These are phyloP conservation scores for Onychomys leucogaster DNA, from an alignment of 2,797 vertebrate genomes.

Conservation along the genomic window DNA sequence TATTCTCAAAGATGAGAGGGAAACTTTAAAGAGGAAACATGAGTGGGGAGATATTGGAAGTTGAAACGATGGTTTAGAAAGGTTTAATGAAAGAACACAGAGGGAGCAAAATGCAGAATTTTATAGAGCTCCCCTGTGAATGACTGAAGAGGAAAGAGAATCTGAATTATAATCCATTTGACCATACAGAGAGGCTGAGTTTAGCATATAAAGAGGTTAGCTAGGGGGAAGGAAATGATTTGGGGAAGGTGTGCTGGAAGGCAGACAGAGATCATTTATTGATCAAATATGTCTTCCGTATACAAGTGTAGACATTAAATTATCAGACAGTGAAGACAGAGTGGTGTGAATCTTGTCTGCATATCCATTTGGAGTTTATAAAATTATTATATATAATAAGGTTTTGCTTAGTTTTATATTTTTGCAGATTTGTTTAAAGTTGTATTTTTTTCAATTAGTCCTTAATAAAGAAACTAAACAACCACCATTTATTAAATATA, in stretches of 20 bases:
- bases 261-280: conserved; percentile 22
- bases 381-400: not conserved
- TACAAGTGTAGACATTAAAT: conserved; percentile 13
- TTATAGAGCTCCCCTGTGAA: not conserved
- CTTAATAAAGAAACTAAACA: conserved; percentile 47
- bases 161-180: conserved; percentile 24
- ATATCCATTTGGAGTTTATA: conserved; percentile 30
- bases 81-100: not conserved
- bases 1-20: conserved; percentile 38
- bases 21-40: conserved; percentile 24
- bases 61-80: not conserved
- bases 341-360: conserved; percentile 2
- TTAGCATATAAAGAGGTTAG: conserved; percentile 17
- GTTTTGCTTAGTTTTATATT: conserved; percentile 34
- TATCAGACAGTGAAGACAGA: not conserved
- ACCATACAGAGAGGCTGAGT: not conserved
- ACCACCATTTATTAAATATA: conserved; percentile 6
- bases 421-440: not conserved
- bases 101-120: not conserved
- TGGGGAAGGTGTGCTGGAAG: not conserved
- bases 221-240: not conserved
- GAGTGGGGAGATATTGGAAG: not conserved
- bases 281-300: conserved; percentile 57
- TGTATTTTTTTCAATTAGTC: not conserved
- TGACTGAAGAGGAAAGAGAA: not conserved